Base-by-base conservation (phyloP, 2,797 vertebrate genomes). In the Octomys mimax region DNA sequence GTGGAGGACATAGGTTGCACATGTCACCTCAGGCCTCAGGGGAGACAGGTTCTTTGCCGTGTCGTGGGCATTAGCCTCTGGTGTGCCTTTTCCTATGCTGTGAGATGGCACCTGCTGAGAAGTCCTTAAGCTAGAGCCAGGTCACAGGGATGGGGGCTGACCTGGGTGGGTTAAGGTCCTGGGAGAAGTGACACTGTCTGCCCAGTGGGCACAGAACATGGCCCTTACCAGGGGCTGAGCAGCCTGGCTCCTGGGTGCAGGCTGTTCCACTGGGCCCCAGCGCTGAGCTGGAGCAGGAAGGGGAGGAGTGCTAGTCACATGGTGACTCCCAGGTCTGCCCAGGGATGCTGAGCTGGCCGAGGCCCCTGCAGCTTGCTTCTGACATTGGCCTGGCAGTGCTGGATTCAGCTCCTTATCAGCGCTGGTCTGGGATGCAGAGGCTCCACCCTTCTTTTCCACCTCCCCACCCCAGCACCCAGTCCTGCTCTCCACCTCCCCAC, bases 141-240 rank as follows among this genome's bases (percentile, higher is more conserved):
- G 22, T 49, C 31, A 13, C 21, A 16, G 33, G 39, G 5, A 18
- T 24, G 26, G n/a, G 61, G 28, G 4, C 28, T 14, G 24, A 36
- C 6, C 5, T 12, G 2, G 42, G 19, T 31, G 46, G 33, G 46
- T 78, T 16, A 16, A 33, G 31, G 36, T 80, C 19, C 62, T 57
- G 52, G 12, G 42, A 82, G 66, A 39, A 57, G 80, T 31, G 21
- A 66, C 18, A 14, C 6, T 31, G 3, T 18, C 2, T 26, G 22
- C 6, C 0, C 1, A 0, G 21, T 1, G 2, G 0, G 0, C 0
- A 39, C 57, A 28, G 33, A 86, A 14, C 46, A 87, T 61, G 64
- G n/a, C 5, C 8, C n/a, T 16, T 3, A 19, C 24, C 71, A 36
- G 68, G 3, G 68, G 12, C n/a, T 1, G 21, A 42, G 54, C 14